These are phyloP conservation scores for Ylistrum balloti DNA, from an alignment of 1,140 invertebrate species.

Conservation along the genomic window DNA sequence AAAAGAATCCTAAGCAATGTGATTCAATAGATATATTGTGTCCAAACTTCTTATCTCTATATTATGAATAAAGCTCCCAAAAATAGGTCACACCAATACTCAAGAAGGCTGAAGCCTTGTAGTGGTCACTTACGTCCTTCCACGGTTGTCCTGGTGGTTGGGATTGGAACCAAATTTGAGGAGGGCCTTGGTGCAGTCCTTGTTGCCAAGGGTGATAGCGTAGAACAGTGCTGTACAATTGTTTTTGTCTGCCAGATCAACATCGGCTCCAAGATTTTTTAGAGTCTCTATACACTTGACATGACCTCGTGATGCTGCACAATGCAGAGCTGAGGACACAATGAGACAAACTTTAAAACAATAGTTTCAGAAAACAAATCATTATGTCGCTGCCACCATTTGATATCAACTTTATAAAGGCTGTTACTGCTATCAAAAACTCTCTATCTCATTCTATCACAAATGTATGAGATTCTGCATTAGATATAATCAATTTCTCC, in stretches of 20 bases:
- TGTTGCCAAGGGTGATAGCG: conserved; percentile 96
- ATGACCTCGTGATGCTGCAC: conserved; percentile 97
- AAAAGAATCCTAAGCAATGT: no score
- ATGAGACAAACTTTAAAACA: not conserved
- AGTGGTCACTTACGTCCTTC: conserved; percentile 88
- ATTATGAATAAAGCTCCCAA: no score
- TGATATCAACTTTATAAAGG: no score
- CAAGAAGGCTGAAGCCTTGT: no score
- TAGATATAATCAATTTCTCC: not conserved
- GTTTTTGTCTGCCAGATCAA: conserved; percentile 90
- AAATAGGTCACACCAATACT: no score
- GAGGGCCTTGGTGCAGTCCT: conserved; percentile 94
- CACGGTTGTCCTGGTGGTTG: conserved; percentile 95
- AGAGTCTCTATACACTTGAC: conserved; percentile 95
- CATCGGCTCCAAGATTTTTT: conserved; percentile 85
- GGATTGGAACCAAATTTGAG: conserved; percentile 94
- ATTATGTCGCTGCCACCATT: not conserved
- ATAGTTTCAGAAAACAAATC: not conserved
- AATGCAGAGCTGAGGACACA: conserved; percentile 90
- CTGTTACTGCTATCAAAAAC: no score
- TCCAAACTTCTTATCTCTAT: no score
- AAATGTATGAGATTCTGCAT: not conserved
- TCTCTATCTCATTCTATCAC: not conserved
- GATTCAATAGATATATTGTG: no score
- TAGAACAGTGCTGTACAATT: conserved; percentile 97